Percentiles rank a stretch among this genome's conserved stretches.
Evolutionary conservation across 2,888 invertebrate genomes (phyloP).

Genomic region (Theretra japonica): DNA sequence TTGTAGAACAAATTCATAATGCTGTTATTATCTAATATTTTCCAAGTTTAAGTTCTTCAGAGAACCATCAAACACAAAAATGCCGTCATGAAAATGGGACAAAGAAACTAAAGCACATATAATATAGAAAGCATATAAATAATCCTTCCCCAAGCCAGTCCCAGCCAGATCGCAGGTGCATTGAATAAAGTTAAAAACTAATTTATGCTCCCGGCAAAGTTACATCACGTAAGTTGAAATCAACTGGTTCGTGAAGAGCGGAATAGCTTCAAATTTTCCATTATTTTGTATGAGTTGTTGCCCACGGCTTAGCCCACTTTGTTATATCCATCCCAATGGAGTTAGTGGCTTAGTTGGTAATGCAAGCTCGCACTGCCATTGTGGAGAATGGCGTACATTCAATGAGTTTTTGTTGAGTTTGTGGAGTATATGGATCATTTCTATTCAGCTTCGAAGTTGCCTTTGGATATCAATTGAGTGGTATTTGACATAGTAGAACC

Average conservation of each 20-base stretch:
- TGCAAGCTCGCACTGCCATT: neutral
- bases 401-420: too few species aligned
- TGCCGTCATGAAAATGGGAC: too few species aligned
- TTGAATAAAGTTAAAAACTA: slow-evolving; percentile 11
- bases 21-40: too few species aligned
- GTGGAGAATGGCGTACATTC: neutral
- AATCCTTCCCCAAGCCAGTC: neutral
- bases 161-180: neutral
- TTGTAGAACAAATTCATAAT: too few species aligned
- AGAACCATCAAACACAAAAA: too few species aligned
- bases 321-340: slow-evolving; percentile 6
- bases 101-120: neutral
- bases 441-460: too few species aligned
- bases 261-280: slow-evolving; percentile 2
- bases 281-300: slow-evolving; percentile 7
- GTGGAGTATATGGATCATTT: too few species aligned
- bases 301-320: neutral
- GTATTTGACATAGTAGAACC: too few species aligned
- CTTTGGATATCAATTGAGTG: too few species aligned
- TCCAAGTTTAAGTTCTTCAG: too few species aligned
- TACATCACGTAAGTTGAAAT: slow-evolving; percentile 15
- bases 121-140: neutral
- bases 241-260: slow-evolving; percentile 1
- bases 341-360: neutral
- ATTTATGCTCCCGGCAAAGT: neutral